phyloP scores from a whole-genome alignment of 1,140 invertebrate species.

The Cherax destructor region DNA sequence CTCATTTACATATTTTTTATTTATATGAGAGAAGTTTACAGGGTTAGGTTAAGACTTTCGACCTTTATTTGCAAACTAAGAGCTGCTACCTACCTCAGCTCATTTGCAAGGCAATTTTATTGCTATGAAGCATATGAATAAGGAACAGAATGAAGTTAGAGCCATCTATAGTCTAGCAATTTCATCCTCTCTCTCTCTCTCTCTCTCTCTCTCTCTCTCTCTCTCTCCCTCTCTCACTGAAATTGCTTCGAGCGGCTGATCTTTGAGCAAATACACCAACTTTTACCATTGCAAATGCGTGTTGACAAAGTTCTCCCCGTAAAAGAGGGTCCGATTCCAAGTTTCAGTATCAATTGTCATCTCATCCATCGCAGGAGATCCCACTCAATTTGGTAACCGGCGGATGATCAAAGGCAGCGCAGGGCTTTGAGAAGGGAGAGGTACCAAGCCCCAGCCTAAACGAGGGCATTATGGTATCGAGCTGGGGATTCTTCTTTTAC shows the following conservation, averaged over 20 bases:
- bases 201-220: neutral
- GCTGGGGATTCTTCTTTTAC: neutral
- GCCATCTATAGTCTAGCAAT: too few relatives aligned
- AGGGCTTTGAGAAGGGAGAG: constrained; percentile 8
- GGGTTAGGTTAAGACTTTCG: too few relatives aligned
- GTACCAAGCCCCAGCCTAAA: neutral
- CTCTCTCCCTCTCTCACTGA: neutral
- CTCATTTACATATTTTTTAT: too few relatives aligned
- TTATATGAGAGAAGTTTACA: too few relatives aligned
- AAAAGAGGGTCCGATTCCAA: constrained; percentile 57
- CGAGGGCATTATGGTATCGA: constrained; percentile 7
- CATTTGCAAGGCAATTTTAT: too few relatives aligned
- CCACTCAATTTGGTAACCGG: constrained; percentile 57
- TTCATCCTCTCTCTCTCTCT: neutral
- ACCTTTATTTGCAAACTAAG: too few relatives aligned
- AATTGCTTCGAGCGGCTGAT: constrained; percentile 26
- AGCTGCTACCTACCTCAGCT: too few relatives aligned
- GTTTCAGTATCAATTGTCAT: constrained; percentile 63
- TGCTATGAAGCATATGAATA: too few relatives aligned
- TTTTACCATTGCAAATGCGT: constrained; percentile 55
- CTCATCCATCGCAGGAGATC: constrained; percentile 45
- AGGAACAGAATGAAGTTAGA: too few relatives aligned
- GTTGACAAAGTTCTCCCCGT: constrained; percentile 59
- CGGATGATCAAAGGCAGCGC: constrained; percentile 49
- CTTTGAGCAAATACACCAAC: constrained; percentile 52